Percentiles rank a stretch among this genome's conserved stretches.
Evolutionary conservation across 2,113 vertebrate species (phyloP).

Genomic region (Dipodomys merriami): DNA sequence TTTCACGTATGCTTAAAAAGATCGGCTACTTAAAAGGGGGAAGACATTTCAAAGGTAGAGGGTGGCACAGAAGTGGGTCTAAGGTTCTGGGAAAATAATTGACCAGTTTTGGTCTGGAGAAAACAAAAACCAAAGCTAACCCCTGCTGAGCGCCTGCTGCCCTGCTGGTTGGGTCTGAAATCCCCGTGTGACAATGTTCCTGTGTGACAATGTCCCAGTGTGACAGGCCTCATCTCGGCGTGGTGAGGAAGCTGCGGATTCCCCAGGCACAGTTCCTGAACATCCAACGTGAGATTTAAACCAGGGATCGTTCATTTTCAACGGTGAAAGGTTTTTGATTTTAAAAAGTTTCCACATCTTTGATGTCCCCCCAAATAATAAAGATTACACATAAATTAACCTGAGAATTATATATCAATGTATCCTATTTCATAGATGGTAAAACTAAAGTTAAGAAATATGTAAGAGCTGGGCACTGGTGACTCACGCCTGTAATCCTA

Average conservation of each 20-base stretch:
- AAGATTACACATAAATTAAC: background rate
- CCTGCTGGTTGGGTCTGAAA: too few relatives aligned
- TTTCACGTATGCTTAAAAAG: constrained; percentile 42
- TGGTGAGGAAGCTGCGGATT: too few relatives aligned
- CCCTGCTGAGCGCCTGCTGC: too few relatives aligned
- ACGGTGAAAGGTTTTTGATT: background rate
- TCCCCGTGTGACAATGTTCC: too few relatives aligned
- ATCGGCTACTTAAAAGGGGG: background rate
- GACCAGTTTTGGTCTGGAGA: background rate
- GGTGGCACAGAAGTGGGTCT: background rate
- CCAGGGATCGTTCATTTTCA: background rate
- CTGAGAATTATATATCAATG: background rate
- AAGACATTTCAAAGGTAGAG: background rate
- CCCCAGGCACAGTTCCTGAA: background rate
- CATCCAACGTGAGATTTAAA: background rate
- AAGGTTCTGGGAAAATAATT: constrained; percentile 6
- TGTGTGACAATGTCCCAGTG: too few relatives aligned
- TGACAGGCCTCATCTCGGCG: too few relatives aligned
- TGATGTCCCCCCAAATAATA: background rate
- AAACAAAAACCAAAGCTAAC: background rate
- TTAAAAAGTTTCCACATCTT: constrained; percentile 7
- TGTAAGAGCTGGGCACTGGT: background rate
- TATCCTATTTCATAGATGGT: background rate
- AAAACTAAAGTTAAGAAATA: constrained; percentile 16
- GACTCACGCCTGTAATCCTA: too few relatives aligned